Evolutionary conservation across 92 coral and sea anemone species (phyloP).

Genomic region (Meandrina meandrites): DNA sequence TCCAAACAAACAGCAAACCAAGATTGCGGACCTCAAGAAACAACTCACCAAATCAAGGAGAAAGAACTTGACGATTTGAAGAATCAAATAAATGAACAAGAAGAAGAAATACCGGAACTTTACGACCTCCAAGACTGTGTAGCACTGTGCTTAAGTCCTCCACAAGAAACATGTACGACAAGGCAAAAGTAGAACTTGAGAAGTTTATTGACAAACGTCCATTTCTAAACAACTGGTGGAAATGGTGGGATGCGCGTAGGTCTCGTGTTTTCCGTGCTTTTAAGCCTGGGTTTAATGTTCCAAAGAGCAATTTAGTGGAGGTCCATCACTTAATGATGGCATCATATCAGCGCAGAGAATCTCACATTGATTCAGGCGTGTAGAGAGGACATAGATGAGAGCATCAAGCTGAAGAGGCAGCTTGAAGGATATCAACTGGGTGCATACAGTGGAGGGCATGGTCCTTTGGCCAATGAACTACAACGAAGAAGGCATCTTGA

Average conservation of each 20-base stretch:
- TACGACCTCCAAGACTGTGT: slow-evolving; percentile 4
- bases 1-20: no score
- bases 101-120: no score
- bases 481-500: slow-evolving; percentile 49
- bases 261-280: slow-evolving; percentile 69
- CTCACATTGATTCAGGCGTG: no score
- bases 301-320: slow-evolving; percentile 60
- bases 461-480: slow-evolving; percentile 48
- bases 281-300: slow-evolving; percentile 55
- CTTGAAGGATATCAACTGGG: slow-evolving; percentile 33
- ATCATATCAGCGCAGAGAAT: slow-evolving; percentile 61
- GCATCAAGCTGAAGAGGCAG: slow-evolving; percentile 22
- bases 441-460: slow-evolving; percentile 58
- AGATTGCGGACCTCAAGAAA: no score
- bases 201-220: slow-evolving; percentile 61
- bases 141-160: slow-evolving; percentile 47
- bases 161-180: slow-evolving; percentile 59
- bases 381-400: slow-evolving; percentile 63
- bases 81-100: no score
- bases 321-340: slow-evolving; percentile 71
- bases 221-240: slow-evolving; percentile 62
- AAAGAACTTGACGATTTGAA: no score
- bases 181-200: slow-evolving; percentile 50
- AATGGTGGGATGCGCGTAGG: slow-evolving; percentile 63
- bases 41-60: no score